phyloP scores from a whole-genome alignment of 92 coral and sea anemone genomes.

The Zoanthus solanderi region DNA sequence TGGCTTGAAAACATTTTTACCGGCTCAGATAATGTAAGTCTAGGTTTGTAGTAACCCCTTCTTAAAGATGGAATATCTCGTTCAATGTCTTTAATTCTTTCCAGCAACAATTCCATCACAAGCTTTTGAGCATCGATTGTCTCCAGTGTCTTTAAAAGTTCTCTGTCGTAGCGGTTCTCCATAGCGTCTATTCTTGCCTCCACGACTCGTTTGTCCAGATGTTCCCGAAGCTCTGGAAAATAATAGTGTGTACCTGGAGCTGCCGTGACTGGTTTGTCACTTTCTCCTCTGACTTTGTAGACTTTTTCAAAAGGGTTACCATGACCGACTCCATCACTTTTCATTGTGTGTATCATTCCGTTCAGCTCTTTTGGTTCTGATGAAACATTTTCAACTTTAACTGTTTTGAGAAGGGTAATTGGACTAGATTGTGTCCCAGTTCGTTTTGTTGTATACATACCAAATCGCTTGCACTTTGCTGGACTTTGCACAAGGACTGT shows the following conservation, averaged over 20 bases:
- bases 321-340: slow-evolving; percentile 11
- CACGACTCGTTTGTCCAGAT: slow-evolving; percentile 37
- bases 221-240: slow-evolving; percentile 46
- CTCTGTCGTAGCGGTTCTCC: slow-evolving; percentile 52
- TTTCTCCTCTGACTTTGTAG: slow-evolving; percentile 26
- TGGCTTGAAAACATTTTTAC: slow-evolving; percentile 24
- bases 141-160: slow-evolving; percentile 20
- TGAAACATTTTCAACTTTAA: slow-evolving; percentile 11
- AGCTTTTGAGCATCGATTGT: slow-evolving; percentile 36
- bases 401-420: slow-evolving; percentile 24
- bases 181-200: slow-evolving; percentile 44
- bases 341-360: slow-evolving; percentile 27
- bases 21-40: slow-evolving; percentile 21
- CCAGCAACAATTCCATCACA: slow-evolving; percentile 42
- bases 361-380: slow-evolving; percentile 25
- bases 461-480: not conserved
- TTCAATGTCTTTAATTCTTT: slow-evolving; percentile 40
- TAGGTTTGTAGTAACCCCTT: slow-evolving; percentile 26
- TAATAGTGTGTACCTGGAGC: slow-evolving; percentile 16
- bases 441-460: slow-evolving; percentile 30
- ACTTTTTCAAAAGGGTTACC: slow-evolving; percentile 39
- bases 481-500: not conserved
- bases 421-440: slow-evolving; percentile 19
- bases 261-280: slow-evolving; percentile 21
- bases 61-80: slow-evolving; percentile 23